Base-by-base conservation (phyloP, 2,888 invertebrate genomes). In the Polyploca ridens region DNA sequence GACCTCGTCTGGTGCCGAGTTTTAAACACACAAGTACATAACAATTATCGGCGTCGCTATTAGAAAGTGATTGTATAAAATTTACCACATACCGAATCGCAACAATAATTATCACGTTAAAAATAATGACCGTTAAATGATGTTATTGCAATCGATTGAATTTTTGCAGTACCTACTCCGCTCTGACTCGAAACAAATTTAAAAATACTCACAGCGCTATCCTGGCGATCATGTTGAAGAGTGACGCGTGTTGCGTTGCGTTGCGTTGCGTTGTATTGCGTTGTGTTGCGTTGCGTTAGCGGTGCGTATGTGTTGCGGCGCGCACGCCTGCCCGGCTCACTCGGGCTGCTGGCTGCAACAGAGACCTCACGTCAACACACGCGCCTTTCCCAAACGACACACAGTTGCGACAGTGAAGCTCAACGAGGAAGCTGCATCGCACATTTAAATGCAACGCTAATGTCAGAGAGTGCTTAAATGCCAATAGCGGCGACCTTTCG, bases 381-480 rank as follows among this genome's bases (percentile, higher is more conserved):
- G 90, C 91, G 90, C 92, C 92, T 91, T 91, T 92, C 91, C 90
- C 92, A 90, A 88, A 83, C 89, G 86, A 89, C 82, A 87, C 90
- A 86, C 82, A 85, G 88, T 93, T 93, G 91, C 93, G 90, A 93
- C 92, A 93, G 89, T 90, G 85, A 89, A 89, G 88, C 89, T 91
- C 89, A 88, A 92, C 89, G 85, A 91, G 93, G 93, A 93, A 92
- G 93, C 92, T 90, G 90, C 91, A 91, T 90, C 90, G 86, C 89
- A 90, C 87, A 88, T 90, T 89, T 89, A 90, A 90, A 91, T 92
- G 93, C 93, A 93, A 90, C 90, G 87, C 86, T 93, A 94, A 94
- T 93, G 93, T 91, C 93, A 94, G 89, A 92, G 92, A 91, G 90
- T 91, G 90, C 84, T 90, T 90, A 93, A 93, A 94, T 94, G 93